phyloP scores from a whole-genome alignment of 2,888 invertebrate species.

The Tenthredo mesomela region DNA sequence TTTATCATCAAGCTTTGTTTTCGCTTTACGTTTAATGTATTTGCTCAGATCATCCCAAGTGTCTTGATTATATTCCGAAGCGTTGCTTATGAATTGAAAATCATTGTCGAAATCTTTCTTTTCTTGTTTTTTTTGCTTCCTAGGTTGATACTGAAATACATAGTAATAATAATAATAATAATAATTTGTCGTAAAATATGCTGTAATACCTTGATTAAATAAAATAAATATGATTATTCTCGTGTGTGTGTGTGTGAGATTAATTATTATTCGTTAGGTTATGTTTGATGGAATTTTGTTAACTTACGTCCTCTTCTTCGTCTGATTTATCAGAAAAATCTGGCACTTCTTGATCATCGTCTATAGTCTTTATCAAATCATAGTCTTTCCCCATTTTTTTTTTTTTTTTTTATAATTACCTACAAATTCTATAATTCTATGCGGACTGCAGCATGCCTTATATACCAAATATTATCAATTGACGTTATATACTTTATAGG shows the following conservation, averaged over 20 bases:
- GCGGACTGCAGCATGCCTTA: not conserved
- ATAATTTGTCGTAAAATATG: not conserved
- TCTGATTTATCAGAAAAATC: constrained; percentile 91
- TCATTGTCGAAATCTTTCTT: constrained; percentile 89
- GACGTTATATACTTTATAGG: constrained; percentile 1
- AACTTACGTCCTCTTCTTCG: constrained; percentile 87
- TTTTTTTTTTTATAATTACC: not conserved
- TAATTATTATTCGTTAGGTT: not conserved
- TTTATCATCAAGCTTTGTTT: constrained; percentile 91
- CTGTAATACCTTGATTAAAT: constrained; percentile 7
- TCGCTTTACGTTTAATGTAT: constrained; percentile 89
- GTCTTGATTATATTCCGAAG: constrained; percentile 90
- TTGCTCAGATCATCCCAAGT: constrained; percentile 90
- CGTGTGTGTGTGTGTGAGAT: not conserved
- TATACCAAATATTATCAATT: not conserved
- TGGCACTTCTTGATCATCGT: constrained; percentile 90
- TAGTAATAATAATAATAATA: constrained; percentile 52
- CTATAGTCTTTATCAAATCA: constrained; percentile 90
- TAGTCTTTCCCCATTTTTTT: constrained; percentile 66
- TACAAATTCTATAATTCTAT: not conserved
- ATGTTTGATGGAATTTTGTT: constrained; percentile 8
- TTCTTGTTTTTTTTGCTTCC: constrained; percentile 86
- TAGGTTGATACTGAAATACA: constrained; percentile 88
- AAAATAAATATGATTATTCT: constrained; percentile 5
- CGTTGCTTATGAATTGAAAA: constrained; percentile 89